Evolutionary conservation across 1,140 invertebrate species (phyloP).

Genomic region (Drosophila busckii): DNA sequence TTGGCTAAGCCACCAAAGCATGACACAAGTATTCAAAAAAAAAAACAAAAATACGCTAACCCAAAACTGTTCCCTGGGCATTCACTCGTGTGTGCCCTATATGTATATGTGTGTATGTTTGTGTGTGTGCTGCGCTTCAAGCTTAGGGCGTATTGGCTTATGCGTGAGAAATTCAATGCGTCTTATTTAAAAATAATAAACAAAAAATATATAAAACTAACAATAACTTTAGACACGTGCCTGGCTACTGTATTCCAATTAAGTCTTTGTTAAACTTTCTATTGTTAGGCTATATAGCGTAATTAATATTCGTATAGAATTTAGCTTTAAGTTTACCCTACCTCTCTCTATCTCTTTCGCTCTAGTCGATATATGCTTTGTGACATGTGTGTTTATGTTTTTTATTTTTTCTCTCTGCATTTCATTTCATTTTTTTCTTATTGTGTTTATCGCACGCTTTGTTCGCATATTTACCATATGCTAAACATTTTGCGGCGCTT

Average conservation of each 20-base stretch:
- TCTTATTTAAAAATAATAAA: too few relatives aligned
- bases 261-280: too few relatives aligned
- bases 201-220: too few relatives aligned
- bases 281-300: too few relatives aligned
- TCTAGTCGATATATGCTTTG: constrained; percentile 54
- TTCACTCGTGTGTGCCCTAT: constrained; percentile 12
- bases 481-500: constrained; percentile 41
- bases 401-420: constrained; percentile 19
- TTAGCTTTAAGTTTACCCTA: too few relatives aligned
- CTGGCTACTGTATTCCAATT: too few relatives aligned
- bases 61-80: constrained; percentile 10
- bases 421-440: constrained; percentile 5
- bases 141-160: too few relatives aligned
- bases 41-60: constrained; percentile 2
- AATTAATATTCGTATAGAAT: too few relatives aligned
- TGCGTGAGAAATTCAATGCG: too few relatives aligned
- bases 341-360: constrained; percentile 12
- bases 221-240: too few relatives aligned
- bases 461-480: constrained; percentile 38
- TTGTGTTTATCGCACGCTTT: constrained; percentile 34
- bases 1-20: constrained; percentile 32
- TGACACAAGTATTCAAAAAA: constrained; percentile 48
- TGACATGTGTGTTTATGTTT: constrained; percentile 41
- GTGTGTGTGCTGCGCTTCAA: constrained; percentile 44
- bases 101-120: constrained; percentile 7